phyloP scores from a whole-genome alignment of 2,113 vertebrate genomes.

The Pontoporia blainvillei region DNA sequence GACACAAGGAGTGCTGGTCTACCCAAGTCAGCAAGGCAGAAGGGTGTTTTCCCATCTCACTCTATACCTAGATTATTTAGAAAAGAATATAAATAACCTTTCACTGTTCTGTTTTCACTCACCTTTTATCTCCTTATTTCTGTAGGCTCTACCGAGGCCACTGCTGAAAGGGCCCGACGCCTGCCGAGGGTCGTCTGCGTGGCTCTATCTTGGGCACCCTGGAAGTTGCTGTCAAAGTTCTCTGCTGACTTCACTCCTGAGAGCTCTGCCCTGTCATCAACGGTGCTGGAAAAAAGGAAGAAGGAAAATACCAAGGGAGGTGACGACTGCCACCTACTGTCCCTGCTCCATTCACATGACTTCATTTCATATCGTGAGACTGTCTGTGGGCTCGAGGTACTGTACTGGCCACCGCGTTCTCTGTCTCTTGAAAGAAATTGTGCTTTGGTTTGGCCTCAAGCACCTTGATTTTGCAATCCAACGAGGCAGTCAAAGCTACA shows the following conservation, averaged over 20 bases:
- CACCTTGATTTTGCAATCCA: constrained; percentile 17
- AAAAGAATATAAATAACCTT: fast-evolving
- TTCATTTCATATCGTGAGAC: background rate
- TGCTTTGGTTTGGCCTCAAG: constrained; percentile 44
- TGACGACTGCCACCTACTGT: fast-evolving
- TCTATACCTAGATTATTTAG: background rate
- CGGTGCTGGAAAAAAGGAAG: background rate
- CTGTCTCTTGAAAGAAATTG: background rate
- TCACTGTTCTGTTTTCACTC: background rate
- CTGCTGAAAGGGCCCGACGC: too few species aligned
- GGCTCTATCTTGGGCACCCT: fast-evolving
- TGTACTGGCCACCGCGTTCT: background rate
- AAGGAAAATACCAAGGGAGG: fast-evolving
- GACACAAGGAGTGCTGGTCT: fast-evolving
- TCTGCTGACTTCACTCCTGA: background rate
- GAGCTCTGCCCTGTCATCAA: too few species aligned
- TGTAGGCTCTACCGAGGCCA: background rate
- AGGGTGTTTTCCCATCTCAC: fast-evolving
- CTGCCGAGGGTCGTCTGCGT: fast-evolving
- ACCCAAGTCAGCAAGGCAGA: fast-evolving
- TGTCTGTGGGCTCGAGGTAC: background rate
- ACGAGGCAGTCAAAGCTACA: background rate
- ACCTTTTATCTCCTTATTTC: background rate
- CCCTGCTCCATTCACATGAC: background rate
- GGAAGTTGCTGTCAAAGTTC: background rate